These are phyloP conservation scores for Aleiodes alternator DNA, from an alignment of 2,888 invertebrate genomes.

Conservation along the genomic window DNA sequence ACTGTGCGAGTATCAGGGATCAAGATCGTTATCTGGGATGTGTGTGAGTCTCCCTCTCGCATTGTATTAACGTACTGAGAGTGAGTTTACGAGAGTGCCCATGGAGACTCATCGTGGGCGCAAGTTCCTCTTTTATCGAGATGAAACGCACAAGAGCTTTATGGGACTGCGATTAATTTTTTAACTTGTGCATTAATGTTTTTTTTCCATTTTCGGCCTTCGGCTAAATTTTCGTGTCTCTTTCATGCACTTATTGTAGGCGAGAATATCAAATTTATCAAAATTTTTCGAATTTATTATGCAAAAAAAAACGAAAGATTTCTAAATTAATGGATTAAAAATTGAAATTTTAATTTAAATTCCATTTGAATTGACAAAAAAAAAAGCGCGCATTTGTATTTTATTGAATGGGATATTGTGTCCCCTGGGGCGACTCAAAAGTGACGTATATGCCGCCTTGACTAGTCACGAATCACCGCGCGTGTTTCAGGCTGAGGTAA, in stretches of 20 bases:
- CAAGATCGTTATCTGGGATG: conserved; percentile 61
- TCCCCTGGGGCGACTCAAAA: conserved; percentile 57
- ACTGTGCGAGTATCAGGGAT: conserved; percentile 51
- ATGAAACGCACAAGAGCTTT: conserved; percentile 45
- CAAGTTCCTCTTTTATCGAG: conserved; percentile 53
- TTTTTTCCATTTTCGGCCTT: conserved; percentile 49
- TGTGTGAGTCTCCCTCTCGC: conserved; percentile 49
- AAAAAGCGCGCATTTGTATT: neutral
- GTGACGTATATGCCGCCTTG: conserved; percentile 51
- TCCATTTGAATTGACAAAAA: no score
- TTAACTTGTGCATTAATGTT: conserved; percentile 28
- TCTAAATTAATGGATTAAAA: conserved; percentile 2
- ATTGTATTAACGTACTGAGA: conserved; percentile 55
- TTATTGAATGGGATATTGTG: conserved; percentile 6
- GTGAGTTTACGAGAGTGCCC: conserved; percentile 43
- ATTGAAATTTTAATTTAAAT: neutral
- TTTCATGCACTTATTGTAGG: conserved; percentile 24
- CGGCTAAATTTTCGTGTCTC: conserved; percentile 21
- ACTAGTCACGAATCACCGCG: conserved; percentile 36
- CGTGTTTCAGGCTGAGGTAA: conserved; percentile 61
- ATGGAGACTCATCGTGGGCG: conserved; percentile 55
- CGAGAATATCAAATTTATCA: neutral
- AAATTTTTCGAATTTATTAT: neutral
- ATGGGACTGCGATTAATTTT: conserved; percentile 32
- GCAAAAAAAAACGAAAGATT: no score